Evolutionary conservation across 2,888 invertebrate genomes (phyloP).

Genomic region (Uloborus plumipes): DNA sequence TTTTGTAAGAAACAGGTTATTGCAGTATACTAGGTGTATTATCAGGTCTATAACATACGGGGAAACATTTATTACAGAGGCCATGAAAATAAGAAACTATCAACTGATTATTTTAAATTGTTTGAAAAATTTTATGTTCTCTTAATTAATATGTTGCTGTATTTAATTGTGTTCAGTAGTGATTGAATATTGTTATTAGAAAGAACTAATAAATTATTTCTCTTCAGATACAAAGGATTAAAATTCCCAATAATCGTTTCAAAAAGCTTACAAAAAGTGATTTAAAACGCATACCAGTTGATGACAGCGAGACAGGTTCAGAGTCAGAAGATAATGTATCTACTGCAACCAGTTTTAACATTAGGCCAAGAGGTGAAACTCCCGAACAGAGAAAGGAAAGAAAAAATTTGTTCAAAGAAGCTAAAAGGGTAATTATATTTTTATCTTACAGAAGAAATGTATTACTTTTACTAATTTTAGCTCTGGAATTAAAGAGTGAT

Average conservation of each 20-base stretch:
- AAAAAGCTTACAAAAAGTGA: slow-evolving; percentile 38
- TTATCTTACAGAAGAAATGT: too few species aligned
- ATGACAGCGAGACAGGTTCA: slow-evolving; percentile 5
- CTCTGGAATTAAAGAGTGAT: too few species aligned
- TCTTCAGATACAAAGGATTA: slow-evolving; percentile 36
- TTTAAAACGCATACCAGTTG: slow-evolving; percentile 18
- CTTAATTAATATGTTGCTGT: not conserved
- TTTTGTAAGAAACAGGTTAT: too few species aligned
- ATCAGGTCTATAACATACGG: too few species aligned
- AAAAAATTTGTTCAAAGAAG: slow-evolving; percentile 44
- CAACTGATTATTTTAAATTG: not conserved
- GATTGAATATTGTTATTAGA: too few species aligned
- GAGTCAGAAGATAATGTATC: slow-evolving; percentile 24
- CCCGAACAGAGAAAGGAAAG: slow-evolving; percentile 47
- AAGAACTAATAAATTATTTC: not conserved
- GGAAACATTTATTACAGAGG: too few species aligned
- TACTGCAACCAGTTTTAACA: slow-evolving; percentile 16
- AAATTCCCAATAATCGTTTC: slow-evolving; percentile 35
- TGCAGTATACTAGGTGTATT: too few species aligned
- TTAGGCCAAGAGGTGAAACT: slow-evolving; percentile 39
- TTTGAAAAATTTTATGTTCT: not conserved
- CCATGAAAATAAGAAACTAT: too few species aligned
- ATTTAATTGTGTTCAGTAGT: not conserved
- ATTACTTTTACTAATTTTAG: too few species aligned
- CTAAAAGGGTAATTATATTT: slow-evolving; percentile 27